phyloP scores from a whole-genome alignment of 2,888 invertebrate genomes.

The Steinernema hermaphroditum region DNA sequence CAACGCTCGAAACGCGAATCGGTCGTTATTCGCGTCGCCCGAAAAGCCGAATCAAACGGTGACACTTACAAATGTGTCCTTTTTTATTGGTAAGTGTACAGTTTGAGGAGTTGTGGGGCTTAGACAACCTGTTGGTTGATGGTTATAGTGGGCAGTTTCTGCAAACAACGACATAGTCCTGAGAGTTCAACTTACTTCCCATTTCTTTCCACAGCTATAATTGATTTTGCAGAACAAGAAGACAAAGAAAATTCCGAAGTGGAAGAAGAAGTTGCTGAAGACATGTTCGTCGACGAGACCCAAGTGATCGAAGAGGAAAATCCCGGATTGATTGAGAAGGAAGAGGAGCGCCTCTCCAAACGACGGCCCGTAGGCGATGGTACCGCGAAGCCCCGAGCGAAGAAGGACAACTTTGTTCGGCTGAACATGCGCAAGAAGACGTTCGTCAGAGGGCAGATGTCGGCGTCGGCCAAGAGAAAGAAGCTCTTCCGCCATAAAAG shows the following conservation, averaged over 20 bases:
- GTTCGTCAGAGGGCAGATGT: not conserved
- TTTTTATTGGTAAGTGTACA: conserved; percentile 8
- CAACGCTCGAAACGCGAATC: conserved; percentile 1
- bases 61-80: not conserved
- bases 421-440: conserved; percentile 25
- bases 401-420: conserved; percentile 7
- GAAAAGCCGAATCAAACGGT: not conserved
- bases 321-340: conserved; percentile 2
- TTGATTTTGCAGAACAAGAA: conserved; percentile 9
- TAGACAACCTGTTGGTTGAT: not conserved
- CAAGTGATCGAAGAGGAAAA: conserved; percentile 1
- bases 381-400: not conserved
- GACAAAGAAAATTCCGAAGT: not conserved
- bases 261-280: not conserved
- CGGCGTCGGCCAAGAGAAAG: conserved; percentile 14
- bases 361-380: no score
- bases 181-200: not conserved
- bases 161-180: not conserved
- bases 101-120: no score
- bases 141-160: not conserved
- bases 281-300: conserved; percentile 17
- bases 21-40: conserved; percentile 9
- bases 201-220: not conserved
- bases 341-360: not conserved
- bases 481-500: conserved; percentile 9